phyloP scores from a whole-genome alignment of 2,888 invertebrate genomes.

The Myopa testacea region DNA sequence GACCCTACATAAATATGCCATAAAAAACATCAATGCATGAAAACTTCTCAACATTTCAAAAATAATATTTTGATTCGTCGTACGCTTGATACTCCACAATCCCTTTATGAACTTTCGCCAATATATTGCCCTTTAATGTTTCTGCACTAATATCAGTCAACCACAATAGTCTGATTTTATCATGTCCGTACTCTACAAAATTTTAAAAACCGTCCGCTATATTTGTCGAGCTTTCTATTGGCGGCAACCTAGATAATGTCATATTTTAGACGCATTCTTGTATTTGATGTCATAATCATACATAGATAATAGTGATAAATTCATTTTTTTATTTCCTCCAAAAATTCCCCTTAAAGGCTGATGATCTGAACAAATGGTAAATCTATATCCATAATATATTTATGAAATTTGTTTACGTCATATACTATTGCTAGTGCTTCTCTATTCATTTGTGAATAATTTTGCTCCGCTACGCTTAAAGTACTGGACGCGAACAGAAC shows the following conservation, averaged over 20 bases:
- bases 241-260: slow-evolving; percentile 38
- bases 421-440: slow-evolving; percentile 31
- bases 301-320: not conserved
- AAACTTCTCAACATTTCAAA: slow-evolving; percentile 3
- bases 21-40: slow-evolving; percentile 29
- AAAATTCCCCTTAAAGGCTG: slow-evolving; percentile 34
- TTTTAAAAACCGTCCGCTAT: too few relatives aligned
- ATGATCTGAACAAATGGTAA: slow-evolving; percentile 48
- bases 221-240: too few relatives aligned
- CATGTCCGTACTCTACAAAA: too few relatives aligned
- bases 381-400: slow-evolving; percentile 56
- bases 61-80: not conserved
- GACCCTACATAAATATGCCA: slow-evolving; percentile 39
- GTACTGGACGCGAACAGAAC: slow-evolving; percentile 30
- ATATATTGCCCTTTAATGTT: too few relatives aligned
- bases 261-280: slow-evolving; percentile 29
- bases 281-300: slow-evolving; percentile 36
- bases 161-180: too few relatives aligned
- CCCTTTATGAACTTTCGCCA: too few relatives aligned
- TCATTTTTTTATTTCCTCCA: not conserved
- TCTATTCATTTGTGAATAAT: slow-evolving; percentile 5
- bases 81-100: too few relatives aligned
- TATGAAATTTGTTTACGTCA: slow-evolving; percentile 16
- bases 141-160: too few relatives aligned
- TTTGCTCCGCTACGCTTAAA: slow-evolving; percentile 1